These are phyloP conservation scores for Propsilocerus akamusi DNA, from an alignment of 1,140 invertebrate genomes.

Conservation along the genomic window DNA sequence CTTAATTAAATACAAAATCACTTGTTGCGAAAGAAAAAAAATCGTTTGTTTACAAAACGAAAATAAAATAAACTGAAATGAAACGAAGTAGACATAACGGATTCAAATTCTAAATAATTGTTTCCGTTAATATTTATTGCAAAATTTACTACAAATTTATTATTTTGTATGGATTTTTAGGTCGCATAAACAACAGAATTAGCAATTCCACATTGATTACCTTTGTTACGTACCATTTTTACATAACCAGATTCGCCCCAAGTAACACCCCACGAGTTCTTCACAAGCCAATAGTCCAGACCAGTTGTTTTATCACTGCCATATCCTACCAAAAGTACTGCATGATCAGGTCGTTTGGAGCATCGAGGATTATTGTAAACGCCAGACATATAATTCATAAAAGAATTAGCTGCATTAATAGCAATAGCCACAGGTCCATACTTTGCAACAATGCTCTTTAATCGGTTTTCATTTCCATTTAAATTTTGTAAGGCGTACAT, in stretches of 20 bases:
- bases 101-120: too few relatives aligned
- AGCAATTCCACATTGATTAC: constrained; percentile 62
- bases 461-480: constrained; percentile 36
- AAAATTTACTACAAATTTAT: too few relatives aligned
- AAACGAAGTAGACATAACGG: too few relatives aligned
- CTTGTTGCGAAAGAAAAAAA: too few relatives aligned
- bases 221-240: constrained; percentile 49
- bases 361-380: neutral
- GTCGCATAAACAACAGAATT: constrained; percentile 39
- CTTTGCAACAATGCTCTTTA: constrained; percentile 14
- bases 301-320: neutral
- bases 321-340: neutral
- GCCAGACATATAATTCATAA: neutral
- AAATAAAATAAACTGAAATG: too few relatives aligned
- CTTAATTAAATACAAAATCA: too few relatives aligned
- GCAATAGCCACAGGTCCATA: neutral
- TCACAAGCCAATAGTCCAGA: constrained; percentile 10
- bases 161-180: too few relatives aligned
- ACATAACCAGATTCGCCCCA: constrained; percentile 62
- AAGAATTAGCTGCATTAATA: constrained; percentile 29
- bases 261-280: constrained; percentile 27
- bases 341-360: neutral
- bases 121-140: too few relatives aligned
- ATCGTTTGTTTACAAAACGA: too few relatives aligned
- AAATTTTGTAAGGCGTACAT: constrained; percentile 56